A percentile compares a stretch with the other conserved stretches of the same genome.
phyloP scores from a whole-genome alignment of 1,140 invertebrate genomes.

The Phocides pigmalion region DNA sequence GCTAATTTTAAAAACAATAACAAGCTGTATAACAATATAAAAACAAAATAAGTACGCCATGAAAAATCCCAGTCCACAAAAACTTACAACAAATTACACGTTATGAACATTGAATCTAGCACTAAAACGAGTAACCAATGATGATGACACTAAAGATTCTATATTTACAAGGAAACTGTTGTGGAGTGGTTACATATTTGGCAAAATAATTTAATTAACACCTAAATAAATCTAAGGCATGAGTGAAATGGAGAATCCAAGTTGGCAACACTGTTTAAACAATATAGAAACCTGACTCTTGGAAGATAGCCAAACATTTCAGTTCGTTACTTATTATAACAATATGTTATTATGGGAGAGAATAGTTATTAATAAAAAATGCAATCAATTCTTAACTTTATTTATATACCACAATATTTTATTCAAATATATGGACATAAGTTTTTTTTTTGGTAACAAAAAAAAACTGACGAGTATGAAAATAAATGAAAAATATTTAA shows the following conservation, averaged over 20 bases:
- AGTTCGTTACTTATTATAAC: too few relatives aligned
- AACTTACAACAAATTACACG: conserved; percentile 46
- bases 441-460: too few relatives aligned
- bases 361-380: too few relatives aligned
- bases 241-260: conserved; percentile 39
- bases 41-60: conserved; percentile 1
- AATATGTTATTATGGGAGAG: too few relatives aligned
- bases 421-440: too few relatives aligned
- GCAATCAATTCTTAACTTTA: too few relatives aligned
- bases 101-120: conserved; percentile 56
- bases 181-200: conserved; percentile 66
- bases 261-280: conserved; percentile 29
- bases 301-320: conserved; percentile 1
- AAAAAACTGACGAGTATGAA: too few relatives aligned
- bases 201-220: conserved; percentile 78
- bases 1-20: neutral
- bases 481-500: too few relatives aligned
- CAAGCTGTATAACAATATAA: conserved; percentile 1
- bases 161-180: conserved; percentile 69
- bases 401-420: too few relatives aligned
- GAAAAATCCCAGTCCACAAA: conserved; percentile 54
- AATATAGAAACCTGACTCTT: conserved; percentile 17
- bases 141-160: conserved; percentile 54
- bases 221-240: conserved; percentile 56
- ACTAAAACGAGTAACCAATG: conserved; percentile 54